Percentiles rank a stretch among this genome's conserved stretches.
Conservation (phyloP, 2,888 invertebrate species). For the Cyrtodaria siliqua region DNA sequence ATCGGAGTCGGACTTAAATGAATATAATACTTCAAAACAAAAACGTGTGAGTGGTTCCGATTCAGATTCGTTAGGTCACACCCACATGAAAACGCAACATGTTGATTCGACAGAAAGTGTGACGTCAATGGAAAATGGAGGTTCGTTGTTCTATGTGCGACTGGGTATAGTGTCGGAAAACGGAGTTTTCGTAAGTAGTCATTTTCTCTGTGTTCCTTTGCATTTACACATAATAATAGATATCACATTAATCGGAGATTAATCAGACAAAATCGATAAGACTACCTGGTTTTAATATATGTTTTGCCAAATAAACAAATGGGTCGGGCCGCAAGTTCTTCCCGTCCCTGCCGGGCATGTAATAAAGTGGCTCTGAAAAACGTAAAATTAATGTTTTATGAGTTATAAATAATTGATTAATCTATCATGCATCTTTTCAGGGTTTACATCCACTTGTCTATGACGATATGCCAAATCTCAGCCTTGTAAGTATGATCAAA, state of each 20-base stretch:
- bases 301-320: too few species aligned
- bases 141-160: conserved; percentile 49
- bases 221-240: too few species aligned
- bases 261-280: too few species aligned
- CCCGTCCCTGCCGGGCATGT: too few species aligned
- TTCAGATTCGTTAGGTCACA: neutral
- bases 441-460: conserved; percentile 65
- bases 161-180: conserved; percentile 49
- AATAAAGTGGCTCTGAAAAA: too few species aligned
- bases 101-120: conserved; percentile 7
- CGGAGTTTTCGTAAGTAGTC: conserved; percentile 67
- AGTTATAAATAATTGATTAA: too few species aligned
- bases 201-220: too few species aligned
- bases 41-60: neutral
- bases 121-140: conserved; percentile 10
- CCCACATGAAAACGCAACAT: neutral
- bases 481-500: conserved; percentile 57
- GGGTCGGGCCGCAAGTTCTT: too few species aligned
- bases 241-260: too few species aligned
- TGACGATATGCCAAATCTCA: conserved; percentile 57
- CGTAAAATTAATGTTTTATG: too few species aligned
- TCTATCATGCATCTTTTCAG: conserved; percentile 39
- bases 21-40: neutral
- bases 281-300: too few species aligned
- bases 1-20: conserved; percentile 7